Conservation (phyloP, 1,140 invertebrate genomes). For the Drosophila truncata region DNA sequence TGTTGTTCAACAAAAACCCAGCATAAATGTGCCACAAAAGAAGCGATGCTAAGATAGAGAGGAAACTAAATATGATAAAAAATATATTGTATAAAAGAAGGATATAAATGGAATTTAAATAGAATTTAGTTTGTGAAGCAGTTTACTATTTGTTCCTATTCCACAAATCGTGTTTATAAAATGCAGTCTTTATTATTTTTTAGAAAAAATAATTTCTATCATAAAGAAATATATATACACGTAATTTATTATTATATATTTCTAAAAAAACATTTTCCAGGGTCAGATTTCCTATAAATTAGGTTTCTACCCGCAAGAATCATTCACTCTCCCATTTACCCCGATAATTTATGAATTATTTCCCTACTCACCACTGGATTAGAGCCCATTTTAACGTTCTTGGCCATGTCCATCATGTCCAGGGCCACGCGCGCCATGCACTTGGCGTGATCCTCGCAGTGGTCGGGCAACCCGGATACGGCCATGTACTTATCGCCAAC, state of each 20-base stretch:
- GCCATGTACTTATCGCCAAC: constrained; percentile 99
- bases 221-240: no score
- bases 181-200: no score
- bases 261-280: neutral
- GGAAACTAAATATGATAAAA: constrained; percentile 21
- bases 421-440: constrained; percentile 96
- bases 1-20: constrained; percentile 23
- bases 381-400: constrained; percentile 94
- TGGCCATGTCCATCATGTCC: constrained; percentile 98
- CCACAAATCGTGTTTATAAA: neutral
- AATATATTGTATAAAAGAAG: neutral
- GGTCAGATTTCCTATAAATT: no score
- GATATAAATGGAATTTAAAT: constrained; percentile 4
- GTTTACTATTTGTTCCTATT: neutral
- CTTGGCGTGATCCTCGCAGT: constrained; percentile 95
- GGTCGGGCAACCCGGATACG: constrained; percentile 97
- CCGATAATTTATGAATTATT: constrained; percentile 1
- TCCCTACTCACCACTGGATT: constrained; percentile 91
- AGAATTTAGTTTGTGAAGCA: neutral
- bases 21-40: constrained; percentile 20
- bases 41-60: neutral
- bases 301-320: neutral
- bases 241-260: neutral
- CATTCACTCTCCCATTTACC: no score
- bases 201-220: no score